A percentile compares a stretch with the other conserved stretches of the same genome.
Evolutionary conservation across 2,797 vertebrate genomes (phyloP).

Genomic region (Meriones psammophilus): DNA sequence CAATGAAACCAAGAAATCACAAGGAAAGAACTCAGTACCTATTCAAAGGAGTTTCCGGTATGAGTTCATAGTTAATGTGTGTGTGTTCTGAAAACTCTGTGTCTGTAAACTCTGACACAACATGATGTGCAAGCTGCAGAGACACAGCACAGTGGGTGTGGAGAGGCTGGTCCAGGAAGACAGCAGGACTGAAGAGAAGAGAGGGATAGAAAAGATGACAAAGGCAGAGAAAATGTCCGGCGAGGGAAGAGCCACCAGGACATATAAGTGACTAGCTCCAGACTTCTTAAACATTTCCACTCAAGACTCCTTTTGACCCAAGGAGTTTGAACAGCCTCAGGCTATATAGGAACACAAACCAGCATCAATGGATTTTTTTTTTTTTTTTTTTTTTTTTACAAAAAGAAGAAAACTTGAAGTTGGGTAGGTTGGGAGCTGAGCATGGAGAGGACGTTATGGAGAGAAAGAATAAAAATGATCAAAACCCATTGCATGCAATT

Average conservation of each 20-base stretch:
- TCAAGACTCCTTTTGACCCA: neutral
- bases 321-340: neutral
- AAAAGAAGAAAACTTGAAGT: neutral
- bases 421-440: neutral
- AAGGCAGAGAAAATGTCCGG: rapidly evolving
- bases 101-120: neutral
- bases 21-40: too few relatives aligned
- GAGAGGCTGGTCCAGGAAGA: neutral
- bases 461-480: neutral
- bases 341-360: neutral
- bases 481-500: neutral
- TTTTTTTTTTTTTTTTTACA: too few relatives aligned
- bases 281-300: neutral
- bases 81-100: neutral
- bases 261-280: neutral
- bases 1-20: too few relatives aligned
- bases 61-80: neutral
- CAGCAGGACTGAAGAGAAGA: neutral
- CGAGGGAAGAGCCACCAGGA: neutral
- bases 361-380: neutral
- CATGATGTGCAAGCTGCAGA: neutral
- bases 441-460: neutral
- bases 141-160: neutral
- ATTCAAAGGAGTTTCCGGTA: neutral
- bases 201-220: neutral